A percentile compares a stretch with the other conserved stretches of the same genome.
These are phyloP conservation scores for Selenia dentaria DNA, from an alignment of 2,888 invertebrate genomes.

Conservation along the genomic window DNA sequence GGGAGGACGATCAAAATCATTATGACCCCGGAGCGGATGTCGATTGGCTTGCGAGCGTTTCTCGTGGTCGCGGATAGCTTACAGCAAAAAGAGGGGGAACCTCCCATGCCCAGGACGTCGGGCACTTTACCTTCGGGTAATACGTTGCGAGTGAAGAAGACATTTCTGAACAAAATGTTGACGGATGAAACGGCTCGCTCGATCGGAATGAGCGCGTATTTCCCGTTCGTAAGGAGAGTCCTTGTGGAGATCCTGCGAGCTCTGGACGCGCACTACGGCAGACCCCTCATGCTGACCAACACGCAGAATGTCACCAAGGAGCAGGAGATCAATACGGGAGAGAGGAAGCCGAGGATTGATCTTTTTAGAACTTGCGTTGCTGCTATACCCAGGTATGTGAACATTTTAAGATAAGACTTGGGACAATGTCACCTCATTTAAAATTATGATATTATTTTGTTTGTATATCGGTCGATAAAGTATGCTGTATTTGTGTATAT, in stretches of 20 bases:
- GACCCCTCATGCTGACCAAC: slow-evolving; percentile 98
- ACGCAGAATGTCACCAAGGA: slow-evolving; percentile 98
- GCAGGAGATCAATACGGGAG: slow-evolving; percentile 96
- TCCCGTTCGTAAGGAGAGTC: slow-evolving; percentile 97
- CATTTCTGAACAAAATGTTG: slow-evolving; percentile 97
- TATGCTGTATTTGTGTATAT: too few relatives aligned
- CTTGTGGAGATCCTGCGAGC: slow-evolving; percentile 98
- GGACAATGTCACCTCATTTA: too few relatives aligned
- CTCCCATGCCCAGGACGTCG: slow-evolving; percentile 98
- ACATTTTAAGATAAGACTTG: background rate
- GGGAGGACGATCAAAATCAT: slow-evolving; percentile 97
- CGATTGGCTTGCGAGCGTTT: slow-evolving; percentile 98
- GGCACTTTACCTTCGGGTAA: slow-evolving; percentile 98
- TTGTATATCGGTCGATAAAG: too few relatives aligned
- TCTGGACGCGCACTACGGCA: slow-evolving; percentile 97
- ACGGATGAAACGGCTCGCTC: slow-evolving; percentile 98
- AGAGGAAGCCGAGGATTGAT: slow-evolving; percentile 98
- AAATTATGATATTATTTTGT: too few relatives aligned
- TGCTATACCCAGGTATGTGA: slow-evolving; percentile 91
- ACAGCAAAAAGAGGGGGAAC: slow-evolving; percentile 99
- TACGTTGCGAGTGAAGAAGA: slow-evolving; percentile 97
- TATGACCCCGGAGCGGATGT: slow-evolving; percentile 98
- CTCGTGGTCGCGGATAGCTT: slow-evolving; percentile 99
- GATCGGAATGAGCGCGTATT: slow-evolving; percentile 98
- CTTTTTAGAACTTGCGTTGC: slow-evolving; percentile 99